Conservation (phyloP, 2,888 invertebrate genomes). For the Chromoteleia sp. region DNA sequence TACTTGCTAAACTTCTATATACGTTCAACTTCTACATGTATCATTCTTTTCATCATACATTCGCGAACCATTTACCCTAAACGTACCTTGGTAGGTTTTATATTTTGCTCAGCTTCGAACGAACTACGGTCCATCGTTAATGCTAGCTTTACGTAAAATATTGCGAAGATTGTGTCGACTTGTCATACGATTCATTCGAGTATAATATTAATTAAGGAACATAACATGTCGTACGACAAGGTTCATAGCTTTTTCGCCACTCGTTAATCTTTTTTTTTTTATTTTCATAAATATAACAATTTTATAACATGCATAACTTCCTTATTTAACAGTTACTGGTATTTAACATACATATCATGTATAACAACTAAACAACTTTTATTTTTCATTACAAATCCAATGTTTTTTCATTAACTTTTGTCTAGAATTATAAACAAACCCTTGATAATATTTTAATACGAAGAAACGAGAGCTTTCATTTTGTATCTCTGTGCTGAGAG, state of each 20-base stretch:
- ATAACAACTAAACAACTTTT: constrained; percentile 62
- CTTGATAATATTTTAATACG: background rate
- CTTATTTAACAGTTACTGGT: constrained; percentile 58
- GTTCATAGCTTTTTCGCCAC: constrained; percentile 64
- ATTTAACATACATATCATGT: constrained; percentile 52
- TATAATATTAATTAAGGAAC: constrained; percentile 66
- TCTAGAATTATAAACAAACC: constrained; percentile 34
- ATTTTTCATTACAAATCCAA: constrained; percentile 26
- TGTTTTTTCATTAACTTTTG: constrained; percentile 11
- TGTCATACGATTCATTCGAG: constrained; percentile 59
- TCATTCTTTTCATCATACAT: constrained; percentile 66
- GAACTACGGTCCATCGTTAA: constrained; percentile 66
- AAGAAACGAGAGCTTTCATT: constrained; percentile 22
- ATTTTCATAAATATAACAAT: constrained; percentile 58
- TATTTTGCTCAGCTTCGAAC: constrained; percentile 61
- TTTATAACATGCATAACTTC: constrained; percentile 67
- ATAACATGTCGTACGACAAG: constrained; percentile 67
- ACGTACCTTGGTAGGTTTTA: constrained; percentile 62
- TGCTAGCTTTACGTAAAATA: constrained; percentile 72
- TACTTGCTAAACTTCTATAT: constrained; percentile 75
- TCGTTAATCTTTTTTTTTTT: constrained; percentile 24
- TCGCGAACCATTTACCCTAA: constrained; percentile 67
- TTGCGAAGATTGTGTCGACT: constrained; percentile 63
- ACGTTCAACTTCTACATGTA: constrained; percentile 70
- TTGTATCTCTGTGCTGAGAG: constrained; percentile 18